Conservation (phyloP, 2,113 vertebrate species). For the Rhynchomys soricoides region DNA sequence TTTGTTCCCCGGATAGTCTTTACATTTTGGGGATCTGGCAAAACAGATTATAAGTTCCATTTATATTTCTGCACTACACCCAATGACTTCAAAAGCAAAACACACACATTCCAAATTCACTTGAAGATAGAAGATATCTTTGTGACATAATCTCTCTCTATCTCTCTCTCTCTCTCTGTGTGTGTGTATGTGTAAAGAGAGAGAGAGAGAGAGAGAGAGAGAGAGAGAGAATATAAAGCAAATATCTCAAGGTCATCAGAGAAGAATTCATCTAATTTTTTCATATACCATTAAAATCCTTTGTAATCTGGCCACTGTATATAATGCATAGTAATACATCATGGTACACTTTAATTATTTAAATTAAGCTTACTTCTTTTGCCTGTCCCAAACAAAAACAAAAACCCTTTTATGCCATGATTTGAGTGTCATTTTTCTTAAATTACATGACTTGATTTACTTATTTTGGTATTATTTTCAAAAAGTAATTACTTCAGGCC, state of each 20-base stretch:
- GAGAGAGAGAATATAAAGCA: conserved; percentile 28
- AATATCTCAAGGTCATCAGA: neutral
- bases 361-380: conserved; percentile 36
- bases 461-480: conserved; percentile 56
- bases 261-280: neutral
- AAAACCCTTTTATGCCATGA: neutral
- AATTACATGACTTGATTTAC: conserved; percentile 34
- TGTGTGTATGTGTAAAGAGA: too few relatives aligned
- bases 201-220: too few relatives aligned
- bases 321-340: conserved; percentile 29
- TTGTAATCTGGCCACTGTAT: neutral
- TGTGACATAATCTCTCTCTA: neutral
- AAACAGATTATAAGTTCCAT: conserved; percentile 43
- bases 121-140: neutral
- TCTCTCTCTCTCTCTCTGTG: too few relatives aligned
- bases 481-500: conserved; percentile 35
- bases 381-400: neutral
- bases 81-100: conserved; percentile 40
- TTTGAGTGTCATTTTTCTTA: conserved; percentile 43
- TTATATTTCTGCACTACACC: conserved; percentile 19
- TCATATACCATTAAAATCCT: neutral
- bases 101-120: neutral
- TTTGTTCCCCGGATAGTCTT: conserved; percentile 8
- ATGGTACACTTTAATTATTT: conserved; percentile 38
- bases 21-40: conserved; percentile 40